Conservation (phyloP, 1,140 invertebrate species). For the Drosophila rhopaloa region DNA sequence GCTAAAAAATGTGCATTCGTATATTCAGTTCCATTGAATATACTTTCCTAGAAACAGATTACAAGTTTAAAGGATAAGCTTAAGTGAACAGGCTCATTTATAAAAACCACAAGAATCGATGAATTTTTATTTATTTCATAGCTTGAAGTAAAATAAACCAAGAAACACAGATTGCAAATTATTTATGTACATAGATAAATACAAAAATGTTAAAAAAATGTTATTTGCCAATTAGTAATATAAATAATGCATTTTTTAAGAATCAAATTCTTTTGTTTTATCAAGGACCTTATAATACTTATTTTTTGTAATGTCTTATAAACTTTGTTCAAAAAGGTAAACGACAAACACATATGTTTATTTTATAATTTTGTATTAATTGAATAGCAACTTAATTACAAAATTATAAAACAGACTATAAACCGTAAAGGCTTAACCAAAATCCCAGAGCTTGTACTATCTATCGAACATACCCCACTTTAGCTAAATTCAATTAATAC, state of each 20-base stretch:
- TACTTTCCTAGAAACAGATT: background rate
- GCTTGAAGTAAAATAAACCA: background rate
- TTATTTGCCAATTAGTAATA: no score
- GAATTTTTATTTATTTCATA: background rate
- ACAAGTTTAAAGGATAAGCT: background rate
- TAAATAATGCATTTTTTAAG: no score
- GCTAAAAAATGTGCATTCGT: background rate
- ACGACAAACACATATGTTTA: no score
- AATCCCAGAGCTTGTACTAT: constrained; percentile 9
- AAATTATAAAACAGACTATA: background rate
- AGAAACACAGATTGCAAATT: background rate
- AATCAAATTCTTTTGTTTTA: no score
- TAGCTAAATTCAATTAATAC: constrained; percentile 47
- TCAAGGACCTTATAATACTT: no score
- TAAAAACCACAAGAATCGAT: background rate
- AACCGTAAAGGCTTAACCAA: constrained; percentile 5
- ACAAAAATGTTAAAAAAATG: background rate
- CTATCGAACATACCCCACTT: constrained; percentile 40
- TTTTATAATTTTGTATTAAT: no score
- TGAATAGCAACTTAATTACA: no score
- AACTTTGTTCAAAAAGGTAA: no score
- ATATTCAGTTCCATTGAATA: background rate
- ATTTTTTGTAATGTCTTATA: no score
- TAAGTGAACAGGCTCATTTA: background rate
- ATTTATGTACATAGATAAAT: background rate